Base-by-base conservation (phyloP, 2,888 invertebrate species). In the Pterobdella sp. region DNA sequence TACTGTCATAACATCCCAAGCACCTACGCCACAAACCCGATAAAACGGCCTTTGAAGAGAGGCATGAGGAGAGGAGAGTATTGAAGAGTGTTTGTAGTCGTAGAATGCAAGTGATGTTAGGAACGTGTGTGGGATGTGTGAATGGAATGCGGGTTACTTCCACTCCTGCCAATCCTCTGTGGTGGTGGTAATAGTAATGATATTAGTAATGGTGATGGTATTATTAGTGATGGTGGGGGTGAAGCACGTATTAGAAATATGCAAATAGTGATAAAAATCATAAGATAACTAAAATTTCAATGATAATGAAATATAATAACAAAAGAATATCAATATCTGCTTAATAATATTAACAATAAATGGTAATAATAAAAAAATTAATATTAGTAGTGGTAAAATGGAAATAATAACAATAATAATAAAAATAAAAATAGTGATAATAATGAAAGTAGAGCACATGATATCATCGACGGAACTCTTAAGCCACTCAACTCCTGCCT, bases 51-150 rank as follows among this genome's bases (percentile, higher is more conserved):
- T 37, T 66, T 26, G 71, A 71, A 4, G 74, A 87, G 68, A 96
- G 90, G 83, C 94, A 94, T 84, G 93, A 93, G 35, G 90, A 87
- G 65, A 96, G 86, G 63, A 95, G 87, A 29, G 91, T 89, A 84
- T 94, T 95, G 85, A 95, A 94, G 26, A 94, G 87, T 52, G 93
- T 90, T 85, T 96, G 95, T 79, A 93, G 93, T 1, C 94, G 87
- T 26, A 96, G 87, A 76, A 89, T 88, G 56, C 89, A 88, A 52
- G 96, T 87, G 78, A 96, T 91, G 81, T 90, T 90, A 68, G 94
- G 90, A 74, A 94, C 93, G 83, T 94, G 93, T 7, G 91, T 89
- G 0, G 95, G 94, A 85, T 94, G 94, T 0, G 92, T 93, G 85
- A 95, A 95, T 0, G 94, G 93, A 74, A 96, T 90, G 76, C 89